phyloP scores from a whole-genome alignment of 2,888 invertebrate genomes.

The Pollenia griseotomentosa region DNA sequence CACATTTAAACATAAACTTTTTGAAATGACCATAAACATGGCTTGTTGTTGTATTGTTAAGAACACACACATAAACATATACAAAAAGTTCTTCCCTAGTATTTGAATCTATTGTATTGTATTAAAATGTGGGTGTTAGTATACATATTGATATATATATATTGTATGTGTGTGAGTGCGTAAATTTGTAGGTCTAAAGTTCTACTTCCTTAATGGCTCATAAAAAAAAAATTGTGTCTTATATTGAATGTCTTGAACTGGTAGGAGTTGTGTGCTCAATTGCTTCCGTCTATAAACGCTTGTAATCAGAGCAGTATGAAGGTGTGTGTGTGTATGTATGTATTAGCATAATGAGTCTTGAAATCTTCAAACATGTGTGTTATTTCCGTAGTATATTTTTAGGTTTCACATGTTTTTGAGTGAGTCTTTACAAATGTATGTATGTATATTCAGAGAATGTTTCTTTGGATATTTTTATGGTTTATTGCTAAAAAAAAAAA shows the following conservation, averaged over 20 bases:
- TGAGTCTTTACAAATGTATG: constrained; percentile 12
- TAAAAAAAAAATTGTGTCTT: constrained; percentile 43
- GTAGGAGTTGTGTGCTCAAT: constrained; percentile 27
- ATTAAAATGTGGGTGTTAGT: constrained; percentile 5
- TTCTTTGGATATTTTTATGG: constrained; percentile 56
- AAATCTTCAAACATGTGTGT: constrained; percentile 15
- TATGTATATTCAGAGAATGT: neutral
- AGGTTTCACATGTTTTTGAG: constrained; percentile 1
- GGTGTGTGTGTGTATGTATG: neutral
- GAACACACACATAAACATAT: constrained; percentile 74
- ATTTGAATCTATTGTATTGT: constrained; percentile 6
- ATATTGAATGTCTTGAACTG: constrained; percentile 50
- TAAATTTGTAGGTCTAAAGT: constrained; percentile 5
- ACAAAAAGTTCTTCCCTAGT: constrained; percentile 45
- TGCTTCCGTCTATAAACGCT: constrained; percentile 35
- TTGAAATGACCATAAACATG: constrained; percentile 69
- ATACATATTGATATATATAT: constrained; percentile 14
- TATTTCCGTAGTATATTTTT: neutral
- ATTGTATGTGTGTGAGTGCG: neutral
- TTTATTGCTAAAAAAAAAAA: constrained; percentile 65
- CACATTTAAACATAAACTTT: constrained; percentile 66
- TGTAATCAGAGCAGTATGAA: neutral
- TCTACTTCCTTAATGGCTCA: constrained; percentile 55
- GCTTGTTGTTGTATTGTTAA: constrained; percentile 78
- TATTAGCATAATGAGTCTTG: constrained; percentile 7